Evolutionary conservation across 2,888 invertebrate species (phyloP).

Genomic region (Clivina fossor): DNA sequence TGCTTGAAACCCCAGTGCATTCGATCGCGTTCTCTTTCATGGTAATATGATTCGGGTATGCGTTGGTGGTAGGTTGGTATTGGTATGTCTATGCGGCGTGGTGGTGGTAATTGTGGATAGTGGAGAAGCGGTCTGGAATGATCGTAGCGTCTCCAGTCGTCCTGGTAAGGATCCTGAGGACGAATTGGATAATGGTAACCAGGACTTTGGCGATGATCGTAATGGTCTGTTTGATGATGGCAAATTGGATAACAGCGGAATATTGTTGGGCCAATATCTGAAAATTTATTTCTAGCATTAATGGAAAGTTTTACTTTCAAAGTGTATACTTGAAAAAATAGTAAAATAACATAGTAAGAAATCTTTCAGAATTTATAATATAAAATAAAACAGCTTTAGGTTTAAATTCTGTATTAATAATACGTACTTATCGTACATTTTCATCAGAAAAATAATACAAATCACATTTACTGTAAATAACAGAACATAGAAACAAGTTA

Average conservation of each 20-base stretch:
- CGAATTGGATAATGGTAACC: conserved; percentile 19
- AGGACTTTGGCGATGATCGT: conserved; percentile 7
- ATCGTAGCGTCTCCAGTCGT: conserved; percentile 37
- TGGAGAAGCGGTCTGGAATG: conserved; percentile 35
- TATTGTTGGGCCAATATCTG: neutral
- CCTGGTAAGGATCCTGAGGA: conserved; percentile 19
- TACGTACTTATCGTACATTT: too few relatives aligned
- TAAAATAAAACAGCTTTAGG: too few relatives aligned
- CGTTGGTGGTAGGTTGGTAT: conserved; percentile 24
- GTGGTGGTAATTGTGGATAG: conserved; percentile 43
- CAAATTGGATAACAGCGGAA: neutral
- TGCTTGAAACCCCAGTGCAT: conserved; percentile 46
- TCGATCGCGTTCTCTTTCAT: conserved; percentile 43
- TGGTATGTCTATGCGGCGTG: conserved; percentile 28
- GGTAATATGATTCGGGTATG: conserved; percentile 38
- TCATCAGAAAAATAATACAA: too few relatives aligned
- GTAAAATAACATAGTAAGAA: too few relatives aligned
- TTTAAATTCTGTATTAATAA: too few relatives aligned
- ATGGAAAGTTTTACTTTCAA: too few relatives aligned
- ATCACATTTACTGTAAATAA: too few relatives aligned
- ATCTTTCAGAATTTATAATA: too few relatives aligned
- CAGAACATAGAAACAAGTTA: too few relatives aligned
- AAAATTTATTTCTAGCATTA: too few relatives aligned
- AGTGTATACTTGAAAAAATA: too few relatives aligned
- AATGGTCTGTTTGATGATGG: neutral